Evolutionary conservation across 1,140 invertebrate genomes (phyloP), one percentile per base, ranked within the genome.

Genomic region (Musca domestica): DNA sequence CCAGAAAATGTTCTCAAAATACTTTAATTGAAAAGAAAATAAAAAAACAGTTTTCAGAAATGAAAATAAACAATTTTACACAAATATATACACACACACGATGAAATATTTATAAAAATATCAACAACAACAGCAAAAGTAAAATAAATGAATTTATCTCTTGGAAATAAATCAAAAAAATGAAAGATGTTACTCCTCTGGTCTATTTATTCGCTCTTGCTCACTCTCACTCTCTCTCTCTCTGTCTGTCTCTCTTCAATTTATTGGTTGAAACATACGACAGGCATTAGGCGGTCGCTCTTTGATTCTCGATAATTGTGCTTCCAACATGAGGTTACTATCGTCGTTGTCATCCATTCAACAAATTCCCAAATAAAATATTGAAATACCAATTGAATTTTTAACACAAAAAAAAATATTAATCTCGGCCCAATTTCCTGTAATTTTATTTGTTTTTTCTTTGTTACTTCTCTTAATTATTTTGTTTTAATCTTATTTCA

Each of bases 341-440:
- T 22, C 15, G 15, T 23, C 15, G 19, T 23, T 10, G 54, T 22
- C 27, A 48, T 25, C n/a, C 34, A 49, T 51, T 19, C 51, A 52
- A 52, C 25, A 19, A 19, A 23, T 23, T 54, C 22, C 48, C 15
- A 46, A 15, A 22, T 49, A 7, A n/a, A 48, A 17, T 23, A 49
- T 17, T 19, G 9, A 61, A 61, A 34, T 20, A 47, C 61, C 20
- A 52, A 30, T n/a, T 66, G 2, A 41, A 41, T 52, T 47, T 25
- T 22, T 25, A 52, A 19, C 12, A 61, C n/a, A 14, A 20, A 52
- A 25, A 52, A 25, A 52, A 41, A 9, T 30, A 64, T 52, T 68
- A 25, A 67, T 75, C 71, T 78, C 74, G 78, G 78, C 77, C 78
- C 77, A 76, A 80, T 79, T 79, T 77, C 77, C 76, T 78, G 76